A percentile compares a stretch with the other conserved stretches of the same genome.
Conservation (phyloP, 2,113 vertebrate species). For the Platichthys stellatus region DNA sequence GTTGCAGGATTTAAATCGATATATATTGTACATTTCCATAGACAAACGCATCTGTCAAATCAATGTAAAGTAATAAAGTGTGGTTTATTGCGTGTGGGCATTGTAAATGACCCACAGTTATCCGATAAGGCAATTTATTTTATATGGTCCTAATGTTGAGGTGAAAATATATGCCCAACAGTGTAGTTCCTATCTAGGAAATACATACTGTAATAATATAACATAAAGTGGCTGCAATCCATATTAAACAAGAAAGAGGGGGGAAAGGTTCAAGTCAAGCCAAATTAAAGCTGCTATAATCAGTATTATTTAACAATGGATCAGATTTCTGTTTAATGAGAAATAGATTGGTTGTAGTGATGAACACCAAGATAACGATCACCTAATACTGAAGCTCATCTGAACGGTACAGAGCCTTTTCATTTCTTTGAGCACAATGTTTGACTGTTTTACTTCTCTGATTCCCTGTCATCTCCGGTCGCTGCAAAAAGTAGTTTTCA, state of each 20-base stretch:
- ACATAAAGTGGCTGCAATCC: not conserved
- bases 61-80: not conserved
- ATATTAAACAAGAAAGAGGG: not conserved
- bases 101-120: not conserved
- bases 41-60: not conserved
- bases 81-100: not conserved
- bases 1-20: conserved; percentile 1
- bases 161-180: not conserved
- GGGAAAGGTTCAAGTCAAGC: not conserved
- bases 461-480: not conserved
- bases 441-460: not conserved
- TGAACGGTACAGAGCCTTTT: not conserved
- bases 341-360: not conserved
- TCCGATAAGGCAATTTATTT: not conserved
- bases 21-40: not conserved
- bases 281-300: conserved; percentile 1
- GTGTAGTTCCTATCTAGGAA: not conserved
- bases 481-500: too few species aligned
- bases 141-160: not conserved
- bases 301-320: not conserved
- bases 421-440: not conserved
- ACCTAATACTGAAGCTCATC: not conserved
- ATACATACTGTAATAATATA: not conserved
- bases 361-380: not conserved
- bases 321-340: not conserved